Base-by-base conservation (phyloP, 2,113 vertebrate genomes). In the Tursiops truncatus region DNA sequence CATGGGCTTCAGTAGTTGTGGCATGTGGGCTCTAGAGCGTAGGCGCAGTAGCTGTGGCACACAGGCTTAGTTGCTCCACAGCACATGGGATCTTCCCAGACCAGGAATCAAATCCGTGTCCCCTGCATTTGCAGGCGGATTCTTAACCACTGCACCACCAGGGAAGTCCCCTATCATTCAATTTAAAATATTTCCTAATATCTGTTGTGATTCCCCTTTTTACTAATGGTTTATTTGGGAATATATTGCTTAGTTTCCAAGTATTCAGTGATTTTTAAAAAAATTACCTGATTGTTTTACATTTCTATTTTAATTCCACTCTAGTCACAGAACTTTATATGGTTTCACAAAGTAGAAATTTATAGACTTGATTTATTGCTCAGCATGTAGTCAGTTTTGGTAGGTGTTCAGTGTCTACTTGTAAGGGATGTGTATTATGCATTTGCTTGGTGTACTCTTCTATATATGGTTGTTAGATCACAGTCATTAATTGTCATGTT, bases 391-490 rank as follows among this genome's bases (percentile, higher is more conserved):
- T 21, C 23, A 3, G 10, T 20, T 33, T 31, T 1, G 4, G 23
- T 6, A 1, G 20, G 1, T 2, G 6, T 11, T 14, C 50, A 8
- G 0, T 25, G 44, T 31, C 23, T 38, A 0, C 2, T 2, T 13
- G 41, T 5, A 0, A 36, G 11, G 20, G 44, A 0, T 1, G 6
- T 31, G 21, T 12, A 2, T 8, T 53, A 1, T 15, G 2, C 17
- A 1, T 11, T 13, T 65, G 67, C 44, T 3, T 14, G 33, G 20
- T 13, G 47, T 41, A 2, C 86, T 12, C 1, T 23, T 62, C 17
- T 3, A 0, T 44, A 0, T 3, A 1, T 26, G 4, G 26, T 26
- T 44, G 3, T 50, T 12, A 5, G 4, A 3, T 6, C 17, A 9
- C 38, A n/a, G 31, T 8, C 38, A 18, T 25, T 25, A 23, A 11